Conservation (phyloP, 2,113 vertebrate genomes). For the Oriolus oriolus region DNA sequence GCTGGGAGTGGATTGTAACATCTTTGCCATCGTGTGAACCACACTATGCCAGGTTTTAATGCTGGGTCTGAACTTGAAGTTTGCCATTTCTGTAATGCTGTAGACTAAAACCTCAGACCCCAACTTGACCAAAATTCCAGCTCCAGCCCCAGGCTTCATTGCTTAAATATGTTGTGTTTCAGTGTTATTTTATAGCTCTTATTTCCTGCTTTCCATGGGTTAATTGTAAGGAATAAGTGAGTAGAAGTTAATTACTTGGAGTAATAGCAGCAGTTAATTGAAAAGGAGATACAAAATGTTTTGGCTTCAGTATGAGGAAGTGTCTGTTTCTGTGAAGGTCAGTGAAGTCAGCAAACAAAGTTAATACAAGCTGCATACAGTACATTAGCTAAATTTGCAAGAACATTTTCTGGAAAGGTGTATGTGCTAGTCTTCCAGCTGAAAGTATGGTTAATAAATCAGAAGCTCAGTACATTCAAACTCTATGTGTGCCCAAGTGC, state of each 20-base stretch:
- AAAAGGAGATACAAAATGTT: background rate
- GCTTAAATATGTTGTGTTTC: background rate
- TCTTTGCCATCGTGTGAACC: background rate
- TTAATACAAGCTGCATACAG: background rate
- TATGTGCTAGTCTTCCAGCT: background rate
- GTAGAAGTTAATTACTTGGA: background rate
- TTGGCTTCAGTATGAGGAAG: background rate
- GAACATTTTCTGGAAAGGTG: constrained; percentile 17
- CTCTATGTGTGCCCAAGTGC: background rate
- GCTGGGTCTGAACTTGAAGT: background rate
- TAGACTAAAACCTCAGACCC: background rate
- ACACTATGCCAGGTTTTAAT: background rate
- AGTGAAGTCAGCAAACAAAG: background rate
- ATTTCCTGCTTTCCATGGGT: background rate
- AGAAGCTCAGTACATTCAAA: background rate
- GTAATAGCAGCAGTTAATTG: background rate
- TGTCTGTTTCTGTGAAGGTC: background rate
- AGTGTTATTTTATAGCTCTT: background rate
- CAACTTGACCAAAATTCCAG: background rate
- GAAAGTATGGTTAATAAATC: background rate
- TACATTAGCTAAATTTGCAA: background rate
- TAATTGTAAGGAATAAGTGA: background rate
- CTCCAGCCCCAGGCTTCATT: background rate
- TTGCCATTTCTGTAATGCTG: background rate
- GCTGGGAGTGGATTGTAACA: background rate